Percentiles rank a stretch among this genome's conserved stretches.
Evolutionary conservation across 2,113 vertebrate genomes (phyloP).

Genomic region (Butastur rufipennis): DNA sequence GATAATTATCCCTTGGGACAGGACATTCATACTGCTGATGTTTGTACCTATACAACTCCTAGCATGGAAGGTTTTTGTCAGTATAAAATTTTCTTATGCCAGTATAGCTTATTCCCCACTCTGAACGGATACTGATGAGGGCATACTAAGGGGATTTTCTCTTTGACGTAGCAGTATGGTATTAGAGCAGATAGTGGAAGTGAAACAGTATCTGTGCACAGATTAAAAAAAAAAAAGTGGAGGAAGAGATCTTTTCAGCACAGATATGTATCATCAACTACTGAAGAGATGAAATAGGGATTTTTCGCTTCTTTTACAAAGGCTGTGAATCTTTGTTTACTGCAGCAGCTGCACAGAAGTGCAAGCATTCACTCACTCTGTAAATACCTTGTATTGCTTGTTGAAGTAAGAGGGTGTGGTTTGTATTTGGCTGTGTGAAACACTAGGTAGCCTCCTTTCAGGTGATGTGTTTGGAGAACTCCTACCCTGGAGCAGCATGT

Average conservation of each 20-base stretch:
- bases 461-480: neutral
- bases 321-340: neutral
- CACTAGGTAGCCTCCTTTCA: neutral
- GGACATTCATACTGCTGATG: neutral
- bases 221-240: no score
- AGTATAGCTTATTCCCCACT: neutral
- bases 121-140: neutral
- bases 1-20: neutral
- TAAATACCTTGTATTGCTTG: neutral
- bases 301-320: neutral
- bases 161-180: neutral
- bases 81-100: neutral
- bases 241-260: neutral
- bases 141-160: neutral
- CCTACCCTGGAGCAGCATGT: neutral
- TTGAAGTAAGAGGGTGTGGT: neutral
- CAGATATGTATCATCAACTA: neutral
- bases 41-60: neutral
- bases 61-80: neutral
- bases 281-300: neutral
- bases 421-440: neutral
- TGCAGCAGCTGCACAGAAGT: neutral
- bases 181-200: neutral
- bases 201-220: neutral
- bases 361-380: neutral